phyloP scores from a whole-genome alignment of 2,797 vertebrate genomes.

The Sebastes umbrosus region DNA sequence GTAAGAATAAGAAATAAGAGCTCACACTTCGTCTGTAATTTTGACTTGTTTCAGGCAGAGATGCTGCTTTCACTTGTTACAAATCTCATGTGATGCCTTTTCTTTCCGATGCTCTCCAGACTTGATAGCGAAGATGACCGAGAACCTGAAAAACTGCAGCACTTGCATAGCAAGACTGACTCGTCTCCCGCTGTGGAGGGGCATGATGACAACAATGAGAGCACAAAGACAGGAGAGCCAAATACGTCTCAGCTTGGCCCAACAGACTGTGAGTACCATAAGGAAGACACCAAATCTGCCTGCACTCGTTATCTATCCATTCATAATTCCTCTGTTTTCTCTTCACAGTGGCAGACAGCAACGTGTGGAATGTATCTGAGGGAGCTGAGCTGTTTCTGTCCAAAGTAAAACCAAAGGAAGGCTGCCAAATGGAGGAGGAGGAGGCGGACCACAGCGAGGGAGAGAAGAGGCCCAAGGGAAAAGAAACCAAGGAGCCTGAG shows the following conservation, averaged over 20 bases:
- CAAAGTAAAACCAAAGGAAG: constrained; percentile 77
- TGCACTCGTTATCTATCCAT: constrained; percentile 19
- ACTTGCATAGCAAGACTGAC: constrained; percentile 49
- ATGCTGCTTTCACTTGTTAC: not conserved
- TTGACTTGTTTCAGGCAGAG: not conserved
- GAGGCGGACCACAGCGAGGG: constrained; percentile 35
- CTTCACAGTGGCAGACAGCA: constrained; percentile 68
- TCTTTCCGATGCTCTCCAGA: constrained; percentile 48
- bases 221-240: constrained; percentile 69
- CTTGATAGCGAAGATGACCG: constrained; percentile 65
- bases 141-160: constrained; percentile 62
- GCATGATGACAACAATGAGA: constrained; percentile 34
- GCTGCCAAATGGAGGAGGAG: constrained; percentile 67
- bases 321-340: constrained; percentile 40
- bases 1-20: constrained; percentile 3
- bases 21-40: not conserved
- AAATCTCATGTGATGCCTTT: not conserved
- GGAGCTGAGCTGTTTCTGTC: constrained; percentile 63
- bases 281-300: constrained; percentile 23
- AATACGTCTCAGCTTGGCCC: constrained; percentile 60
- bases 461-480: constrained; percentile 45
- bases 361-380: constrained; percentile 66
- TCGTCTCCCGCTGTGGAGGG: constrained; percentile 41
- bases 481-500: constrained; percentile 54
- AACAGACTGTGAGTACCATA: constrained; percentile 63